Evolutionary conservation across 2,888 invertebrate genomes (phyloP).

Genomic region (Ophonus ardosiacus): DNA sequence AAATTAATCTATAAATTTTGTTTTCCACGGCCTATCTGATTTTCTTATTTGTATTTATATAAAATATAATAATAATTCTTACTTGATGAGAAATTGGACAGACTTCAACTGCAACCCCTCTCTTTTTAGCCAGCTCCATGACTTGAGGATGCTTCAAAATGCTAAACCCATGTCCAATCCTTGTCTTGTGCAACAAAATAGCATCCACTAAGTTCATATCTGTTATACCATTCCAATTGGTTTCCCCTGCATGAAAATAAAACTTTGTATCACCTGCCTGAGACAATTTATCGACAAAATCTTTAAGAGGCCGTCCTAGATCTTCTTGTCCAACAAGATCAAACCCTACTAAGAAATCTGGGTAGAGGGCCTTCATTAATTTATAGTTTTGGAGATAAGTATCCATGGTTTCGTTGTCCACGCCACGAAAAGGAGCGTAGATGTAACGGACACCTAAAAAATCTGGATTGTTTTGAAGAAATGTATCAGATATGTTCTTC

Average conservation of each 20-base stretch:
- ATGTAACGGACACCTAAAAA: conserved; percentile 81
- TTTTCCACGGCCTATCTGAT: too few relatives aligned
- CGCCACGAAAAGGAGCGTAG: conserved; percentile 79
- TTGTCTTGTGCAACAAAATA: conserved; percentile 81
- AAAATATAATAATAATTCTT: background rate
- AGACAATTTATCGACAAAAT: conserved; percentile 79
- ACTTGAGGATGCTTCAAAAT: conserved; percentile 85
- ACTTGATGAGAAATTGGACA: conserved; percentile 87
- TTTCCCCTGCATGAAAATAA: conserved; percentile 91
- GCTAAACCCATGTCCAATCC: conserved; percentile 87
- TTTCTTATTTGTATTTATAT: too few relatives aligned
- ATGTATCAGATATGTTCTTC: conserved; percentile 76
- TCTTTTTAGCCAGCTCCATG: conserved; percentile 78
- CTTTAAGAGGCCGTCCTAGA: conserved; percentile 80
- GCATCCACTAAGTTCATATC: conserved; percentile 89
- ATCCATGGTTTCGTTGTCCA: conserved; percentile 73
- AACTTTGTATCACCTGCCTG: conserved; percentile 76
- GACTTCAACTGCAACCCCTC: conserved; percentile 85
- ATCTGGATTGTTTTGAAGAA: conserved; percentile 77
- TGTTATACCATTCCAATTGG: conserved; percentile 86
- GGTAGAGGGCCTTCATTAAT: conserved; percentile 77
- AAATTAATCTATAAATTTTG: too few relatives aligned
- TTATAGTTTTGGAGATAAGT: conserved; percentile 70
- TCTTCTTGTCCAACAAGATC: conserved; percentile 91
- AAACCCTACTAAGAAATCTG: conserved; percentile 85